Conservation (phyloP, 2,113 vertebrate species). For the Morone saxatilis region DNA sequence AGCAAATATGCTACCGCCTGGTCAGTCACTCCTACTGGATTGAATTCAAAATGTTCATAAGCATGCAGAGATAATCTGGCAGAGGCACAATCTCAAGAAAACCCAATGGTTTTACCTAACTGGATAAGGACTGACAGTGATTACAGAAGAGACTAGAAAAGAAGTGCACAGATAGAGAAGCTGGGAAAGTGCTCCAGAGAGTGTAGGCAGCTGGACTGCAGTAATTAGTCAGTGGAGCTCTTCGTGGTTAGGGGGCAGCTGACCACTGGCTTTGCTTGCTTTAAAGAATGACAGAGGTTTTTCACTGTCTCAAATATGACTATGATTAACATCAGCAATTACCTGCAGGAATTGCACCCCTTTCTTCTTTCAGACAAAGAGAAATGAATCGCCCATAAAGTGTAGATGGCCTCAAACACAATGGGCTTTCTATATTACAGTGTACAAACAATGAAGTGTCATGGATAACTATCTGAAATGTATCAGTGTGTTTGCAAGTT, state of each 20-base stretch:
- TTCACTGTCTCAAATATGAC: constrained; percentile 58
- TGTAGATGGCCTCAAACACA: constrained; percentile 2
- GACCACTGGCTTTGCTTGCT: constrained; percentile 67
- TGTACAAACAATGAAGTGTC: not conserved
- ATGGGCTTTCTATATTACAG: not conserved
- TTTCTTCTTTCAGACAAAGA: constrained; percentile 24
- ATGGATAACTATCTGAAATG: not conserved
- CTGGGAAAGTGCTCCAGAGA: constrained; percentile 38
- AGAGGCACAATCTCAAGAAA: not conserved
- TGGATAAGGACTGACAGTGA: constrained; percentile 45
- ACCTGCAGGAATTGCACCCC: constrained; percentile 49
- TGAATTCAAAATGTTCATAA: constrained; percentile 27
- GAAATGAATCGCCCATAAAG: constrained; percentile 15
- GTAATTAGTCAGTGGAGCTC: constrained; percentile 77
- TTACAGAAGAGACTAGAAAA: constrained; percentile 48
- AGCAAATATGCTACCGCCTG: constrained; percentile 21
- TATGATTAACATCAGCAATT: constrained; percentile 80
- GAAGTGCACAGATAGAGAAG: constrained; percentile 39
- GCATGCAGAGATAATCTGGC: constrained; percentile 3
- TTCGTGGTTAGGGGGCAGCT: constrained; percentile 58
- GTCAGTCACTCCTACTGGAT: constrained; percentile 1
- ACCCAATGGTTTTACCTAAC: constrained; percentile 33
- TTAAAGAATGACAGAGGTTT: constrained; percentile 55
- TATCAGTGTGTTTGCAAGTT: not conserved
- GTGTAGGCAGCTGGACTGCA: constrained; percentile 71